Base-by-base conservation (phyloP, 2,888 invertebrate species). In the Noctua janthina region DNA sequence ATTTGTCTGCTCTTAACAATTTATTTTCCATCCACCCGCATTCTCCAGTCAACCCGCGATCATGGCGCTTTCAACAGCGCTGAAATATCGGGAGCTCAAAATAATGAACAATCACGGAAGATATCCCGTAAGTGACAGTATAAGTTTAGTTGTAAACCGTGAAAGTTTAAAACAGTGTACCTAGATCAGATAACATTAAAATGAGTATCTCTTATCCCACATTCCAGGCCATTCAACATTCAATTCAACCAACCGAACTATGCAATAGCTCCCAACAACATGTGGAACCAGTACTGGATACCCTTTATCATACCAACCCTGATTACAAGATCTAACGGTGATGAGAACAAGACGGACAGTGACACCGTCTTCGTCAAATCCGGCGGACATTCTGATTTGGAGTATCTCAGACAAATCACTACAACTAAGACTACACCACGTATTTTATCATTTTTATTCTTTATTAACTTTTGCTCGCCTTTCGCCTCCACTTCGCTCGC, bases 301-400 rank as follows among this genome's bases (percentile, higher is more conserved):
- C 88, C 88, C 0, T 39, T 91, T 2, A 13, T 91, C 2, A 84
- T 89, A 0, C 90, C 89, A 1, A 78, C 88, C 0, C 29, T 91
- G 0, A 80, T 91, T 6, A 82, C 86, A 39, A 87, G 80, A 54
- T 74, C 84, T 0, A 78, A 70, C 1, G 80, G 87, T 10, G 90
- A 90, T 43, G 86, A 87, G 0, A 78, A 88, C 0, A 79, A 1
- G 66, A 39, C 39, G 39, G 66, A 89, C 0, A 89, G 93, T 1
- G 86, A 89, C 2, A 87, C 93, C 0, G 90, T 95, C 0, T 91
- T 94, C 0, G 87, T 94, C 0, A 91, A 92, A 0, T 92, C 93
- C 0, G 92, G 92, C 0, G 92, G 92, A 0, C 95, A 95, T 51
- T 92, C 91, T 0, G 94, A 94, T 56, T 92, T 90, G 0, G 78